Conservation (phyloP, 2,888 invertebrate genomes). For the Agonopterix arenella region DNA sequence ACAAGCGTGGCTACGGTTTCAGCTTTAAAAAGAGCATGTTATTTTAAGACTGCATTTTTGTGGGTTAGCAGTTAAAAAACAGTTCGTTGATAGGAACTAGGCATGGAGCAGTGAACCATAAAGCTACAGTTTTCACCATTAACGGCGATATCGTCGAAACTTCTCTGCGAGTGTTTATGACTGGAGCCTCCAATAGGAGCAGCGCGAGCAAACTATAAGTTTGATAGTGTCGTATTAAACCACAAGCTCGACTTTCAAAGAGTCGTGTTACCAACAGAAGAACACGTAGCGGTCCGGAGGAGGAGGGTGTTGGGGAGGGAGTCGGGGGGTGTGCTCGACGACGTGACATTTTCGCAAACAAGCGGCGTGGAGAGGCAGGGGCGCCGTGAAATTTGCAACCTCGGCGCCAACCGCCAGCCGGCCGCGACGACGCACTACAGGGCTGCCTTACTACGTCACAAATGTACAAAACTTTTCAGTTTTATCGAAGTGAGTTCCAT, state of each 20-base stretch:
- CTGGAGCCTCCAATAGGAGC: constrained; percentile 21
- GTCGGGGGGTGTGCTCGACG: constrained; percentile 24
- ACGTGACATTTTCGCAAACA: constrained; percentile 68
- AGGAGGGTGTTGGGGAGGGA: constrained; percentile 17
- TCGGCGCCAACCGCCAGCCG: constrained; percentile 28
- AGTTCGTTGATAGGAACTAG: no score
- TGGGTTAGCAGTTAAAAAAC: background rate
- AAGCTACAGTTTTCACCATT: constrained; percentile 11
- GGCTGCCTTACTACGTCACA: background rate
- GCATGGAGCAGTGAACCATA: constrained; percentile 3
- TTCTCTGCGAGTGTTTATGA: constrained; percentile 22
- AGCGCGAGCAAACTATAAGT: constrained; percentile 21
- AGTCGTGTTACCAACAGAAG: constrained; percentile 45
- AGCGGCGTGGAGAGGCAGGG: constrained; percentile 40
- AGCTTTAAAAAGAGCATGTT: no score
- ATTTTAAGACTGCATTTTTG: no score
- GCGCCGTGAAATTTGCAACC: constrained; percentile 46
- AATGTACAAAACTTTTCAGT: background rate
- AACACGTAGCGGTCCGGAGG: constrained; percentile 34
- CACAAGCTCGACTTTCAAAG: constrained; percentile 29
- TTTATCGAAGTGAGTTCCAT: no score
- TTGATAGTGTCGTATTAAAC: constrained; percentile 33
- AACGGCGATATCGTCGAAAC: constrained; percentile 12
- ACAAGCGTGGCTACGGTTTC: no score
- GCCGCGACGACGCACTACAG: background rate